phyloP scores from a whole-genome alignment of 1,140 invertebrate species.

The Phenacoccus solenopsis region DNA sequence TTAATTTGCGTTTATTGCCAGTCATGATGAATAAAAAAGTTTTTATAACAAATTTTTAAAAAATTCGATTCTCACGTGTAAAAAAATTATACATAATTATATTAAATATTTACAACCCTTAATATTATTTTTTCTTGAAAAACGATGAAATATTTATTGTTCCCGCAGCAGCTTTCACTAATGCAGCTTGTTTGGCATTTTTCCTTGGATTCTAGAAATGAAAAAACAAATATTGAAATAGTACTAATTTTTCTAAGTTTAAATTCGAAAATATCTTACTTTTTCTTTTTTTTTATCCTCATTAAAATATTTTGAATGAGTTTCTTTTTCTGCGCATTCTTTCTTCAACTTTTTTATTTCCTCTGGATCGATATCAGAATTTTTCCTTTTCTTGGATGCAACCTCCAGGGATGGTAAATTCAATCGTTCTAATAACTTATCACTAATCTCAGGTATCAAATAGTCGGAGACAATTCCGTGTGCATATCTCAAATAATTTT shows the following conservation, averaged over 20 bases:
- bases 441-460: constrained; percentile 46
- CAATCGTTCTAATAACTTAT: constrained; percentile 44
- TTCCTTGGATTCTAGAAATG: neutral
- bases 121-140: constrained; percentile 28
- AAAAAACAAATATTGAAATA: no score
- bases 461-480: constrained; percentile 56
- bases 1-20: no score
- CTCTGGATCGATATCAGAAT: constrained; percentile 15
- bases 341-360: constrained; percentile 26
- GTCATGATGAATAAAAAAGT: no score
- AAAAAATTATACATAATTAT: constrained; percentile 6
- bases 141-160: constrained; percentile 28
- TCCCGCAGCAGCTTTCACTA: constrained; percentile 29
- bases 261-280: neutral
- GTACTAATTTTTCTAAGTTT: neutral
- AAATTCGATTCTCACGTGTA: no score
- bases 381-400: constrained; percentile 20
- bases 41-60: no score
- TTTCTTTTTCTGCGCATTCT: constrained; percentile 24
- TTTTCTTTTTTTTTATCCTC: neutral
- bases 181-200: neutral
- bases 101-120: neutral
- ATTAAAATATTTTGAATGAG: neutral
- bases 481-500: constrained; percentile 51
- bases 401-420: constrained; percentile 42